These are phyloP conservation scores for Remorina albescens DNA, from an alignment of 2,797 vertebrate genomes.

Conservation along the genomic window DNA sequence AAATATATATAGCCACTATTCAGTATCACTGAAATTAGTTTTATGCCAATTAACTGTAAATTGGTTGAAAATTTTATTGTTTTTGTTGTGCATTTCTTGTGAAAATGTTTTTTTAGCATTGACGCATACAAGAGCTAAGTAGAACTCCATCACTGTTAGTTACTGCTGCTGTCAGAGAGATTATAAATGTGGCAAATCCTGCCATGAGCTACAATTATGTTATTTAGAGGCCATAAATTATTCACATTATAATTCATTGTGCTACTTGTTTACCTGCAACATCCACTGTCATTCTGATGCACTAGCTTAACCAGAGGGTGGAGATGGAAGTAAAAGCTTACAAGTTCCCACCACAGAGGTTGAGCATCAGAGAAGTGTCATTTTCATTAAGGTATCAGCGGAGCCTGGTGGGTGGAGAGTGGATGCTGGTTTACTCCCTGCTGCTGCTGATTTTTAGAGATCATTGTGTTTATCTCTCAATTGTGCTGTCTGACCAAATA, in stretches of 20 bases:
- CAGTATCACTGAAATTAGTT: not conserved
- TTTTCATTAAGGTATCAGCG: constrained; percentile 51
- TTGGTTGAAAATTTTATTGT: not conserved
- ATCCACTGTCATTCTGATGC: constrained; percentile 14
- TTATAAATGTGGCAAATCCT: constrained; percentile 9
- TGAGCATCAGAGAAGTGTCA: constrained; percentile 41
- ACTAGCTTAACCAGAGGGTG: constrained; percentile 10
- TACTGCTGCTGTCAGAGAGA: not conserved
- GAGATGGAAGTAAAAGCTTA: constrained; percentile 25
- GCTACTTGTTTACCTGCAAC: constrained; percentile 26
- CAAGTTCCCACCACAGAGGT: constrained; percentile 42
- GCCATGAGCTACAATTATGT: constrained; percentile 1
- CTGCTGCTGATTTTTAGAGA: constrained; percentile 37
- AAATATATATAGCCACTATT: not conserved
- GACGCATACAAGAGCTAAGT: not conserved
- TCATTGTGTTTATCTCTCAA: constrained; percentile 38
- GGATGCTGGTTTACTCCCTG: constrained; percentile 45
- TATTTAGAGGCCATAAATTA: constrained; percentile 18
- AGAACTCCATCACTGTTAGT: not conserved
- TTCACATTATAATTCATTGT: constrained; percentile 13
- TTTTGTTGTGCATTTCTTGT: not conserved
- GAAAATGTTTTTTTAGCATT: not conserved
- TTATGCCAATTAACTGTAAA: not conserved
- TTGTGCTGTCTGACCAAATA: constrained; percentile 3
- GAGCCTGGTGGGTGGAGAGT: constrained; percentile 55